Evolutionary conservation across 2,113 vertebrate genomes (phyloP).

Genomic region (Brachyistius frenatus): DNA sequence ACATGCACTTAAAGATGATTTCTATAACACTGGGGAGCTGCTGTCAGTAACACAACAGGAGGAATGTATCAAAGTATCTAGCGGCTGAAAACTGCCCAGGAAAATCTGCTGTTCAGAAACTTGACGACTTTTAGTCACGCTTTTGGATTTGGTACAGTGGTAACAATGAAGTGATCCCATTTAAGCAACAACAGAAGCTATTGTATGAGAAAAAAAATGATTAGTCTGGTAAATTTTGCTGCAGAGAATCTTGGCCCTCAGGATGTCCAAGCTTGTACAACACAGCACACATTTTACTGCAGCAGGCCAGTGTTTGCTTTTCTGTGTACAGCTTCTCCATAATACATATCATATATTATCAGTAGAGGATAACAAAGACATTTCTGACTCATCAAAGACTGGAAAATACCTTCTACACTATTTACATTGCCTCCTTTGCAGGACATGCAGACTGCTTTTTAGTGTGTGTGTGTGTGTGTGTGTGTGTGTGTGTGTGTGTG

Average conservation of each 20-base stretch:
- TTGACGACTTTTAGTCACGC: conserved; percentile 21
- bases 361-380: conserved; percentile 33
- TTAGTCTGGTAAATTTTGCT: conserved; percentile 57
- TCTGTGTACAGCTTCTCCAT: conserved; percentile 14
- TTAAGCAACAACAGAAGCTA: conserved; percentile 28
- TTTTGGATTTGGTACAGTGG: conserved; percentile 5
- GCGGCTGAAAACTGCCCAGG: conserved; percentile 7
- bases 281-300: conserved; percentile 51
- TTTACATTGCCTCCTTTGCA: conserved; percentile 7
- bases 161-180: conserved; percentile 36
- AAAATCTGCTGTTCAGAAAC: conserved; percentile 11
- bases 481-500: too few relatives aligned
- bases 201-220: conserved; percentile 43
- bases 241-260: conserved; percentile 59
- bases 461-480: conserved; percentile 15
- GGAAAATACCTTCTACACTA: conserved; percentile 11
- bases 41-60: conserved; percentile 24
- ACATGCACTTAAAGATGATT: background rate
- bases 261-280: conserved; percentile 27
- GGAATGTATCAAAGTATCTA: conserved; percentile 9
- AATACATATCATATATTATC: conserved; percentile 33
- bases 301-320: conserved; percentile 36
- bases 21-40: background rate
- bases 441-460: conserved; percentile 16
- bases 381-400: conserved; percentile 36